A percentile compares a stretch with the other conserved stretches of the same genome.
Conservation (phyloP, 2,113 vertebrate genomes). For the Sebastes schlegelii region DNA sequence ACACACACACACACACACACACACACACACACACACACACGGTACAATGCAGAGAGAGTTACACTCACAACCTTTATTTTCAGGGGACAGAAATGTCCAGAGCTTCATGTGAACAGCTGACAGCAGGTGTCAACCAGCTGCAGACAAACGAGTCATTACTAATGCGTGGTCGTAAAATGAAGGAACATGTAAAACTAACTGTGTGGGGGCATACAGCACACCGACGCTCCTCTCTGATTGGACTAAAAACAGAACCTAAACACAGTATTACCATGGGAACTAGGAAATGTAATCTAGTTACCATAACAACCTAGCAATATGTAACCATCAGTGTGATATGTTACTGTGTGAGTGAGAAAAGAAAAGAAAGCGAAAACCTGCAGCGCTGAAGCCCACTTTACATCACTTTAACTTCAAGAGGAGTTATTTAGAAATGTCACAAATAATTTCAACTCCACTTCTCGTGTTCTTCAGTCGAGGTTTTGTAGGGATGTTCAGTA, state of each 20-base stretch:
- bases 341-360: neutral
- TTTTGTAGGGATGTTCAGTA: neutral
- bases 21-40: no score
- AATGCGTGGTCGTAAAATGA: no score
- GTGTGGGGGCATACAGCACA: neutral
- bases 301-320: slow-evolving; percentile 21
- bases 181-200: neutral
- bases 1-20: no score
- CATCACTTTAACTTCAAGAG: no score
- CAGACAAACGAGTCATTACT: no score
- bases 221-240: neutral
- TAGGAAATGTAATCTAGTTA: slow-evolving; percentile 7
- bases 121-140: no score
- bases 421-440: neutral
- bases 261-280: slow-evolving; percentile 39
- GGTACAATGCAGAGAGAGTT: no score
- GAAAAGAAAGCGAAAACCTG: no score
- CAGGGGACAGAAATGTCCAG: no score
- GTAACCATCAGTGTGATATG: neutral
- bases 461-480: neutral
- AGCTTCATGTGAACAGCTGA: no score
- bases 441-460: neutral
- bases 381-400: no score
- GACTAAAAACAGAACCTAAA: neutral
- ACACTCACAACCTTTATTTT: no score